phyloP scores from a whole-genome alignment of 1,140 invertebrate species.

The Phocides pigmalion region DNA sequence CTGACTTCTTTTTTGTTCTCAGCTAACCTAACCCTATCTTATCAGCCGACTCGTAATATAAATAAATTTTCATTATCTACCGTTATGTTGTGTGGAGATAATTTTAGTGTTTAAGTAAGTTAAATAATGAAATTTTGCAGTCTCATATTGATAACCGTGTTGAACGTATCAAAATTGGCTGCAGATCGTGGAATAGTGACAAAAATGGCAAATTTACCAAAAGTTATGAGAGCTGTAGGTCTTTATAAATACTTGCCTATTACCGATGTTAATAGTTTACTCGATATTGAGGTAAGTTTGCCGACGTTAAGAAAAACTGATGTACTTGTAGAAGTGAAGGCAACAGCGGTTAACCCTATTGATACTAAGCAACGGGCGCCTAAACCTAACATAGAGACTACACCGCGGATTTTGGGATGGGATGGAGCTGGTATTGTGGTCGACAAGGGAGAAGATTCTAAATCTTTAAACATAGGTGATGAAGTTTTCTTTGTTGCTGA shows the following conservation, averaged over 20 bases:
- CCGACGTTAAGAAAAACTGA: conserved; percentile 56
- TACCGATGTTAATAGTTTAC: conserved; percentile 58
- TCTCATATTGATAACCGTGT: conserved; percentile 20
- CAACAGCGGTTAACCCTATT: conserved; percentile 69
- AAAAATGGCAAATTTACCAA: conserved; percentile 55
- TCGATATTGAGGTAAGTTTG: conserved; percentile 63
- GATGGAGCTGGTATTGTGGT: conserved; percentile 68
- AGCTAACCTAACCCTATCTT: no score
- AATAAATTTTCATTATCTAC: no score
- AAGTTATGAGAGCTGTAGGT: conserved; percentile 69
- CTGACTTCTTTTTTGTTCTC: no score
- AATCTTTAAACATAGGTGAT: conserved; percentile 61
- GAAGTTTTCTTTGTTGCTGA: conserved; percentile 71
- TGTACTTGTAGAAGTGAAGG: conserved; percentile 70
- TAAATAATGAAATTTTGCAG: conserved; percentile 15
- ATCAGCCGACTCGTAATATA: no score
- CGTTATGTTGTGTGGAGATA: no score
- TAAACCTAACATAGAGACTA: conserved; percentile 53
- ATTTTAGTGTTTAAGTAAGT: not conserved
- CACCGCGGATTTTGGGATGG: conserved; percentile 67
- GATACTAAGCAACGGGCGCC: conserved; percentile 69
- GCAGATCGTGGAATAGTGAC: not conserved
- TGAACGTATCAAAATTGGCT: conserved; percentile 1
- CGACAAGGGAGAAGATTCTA: conserved; percentile 55
- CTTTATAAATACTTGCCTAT: conserved; percentile 75